A percentile compares a stretch with the other conserved stretches of the same genome.
These are phyloP conservation scores for Agrilus biguttatus DNA, from an alignment of 2,888 invertebrate genomes.

Conservation along the genomic window DNA sequence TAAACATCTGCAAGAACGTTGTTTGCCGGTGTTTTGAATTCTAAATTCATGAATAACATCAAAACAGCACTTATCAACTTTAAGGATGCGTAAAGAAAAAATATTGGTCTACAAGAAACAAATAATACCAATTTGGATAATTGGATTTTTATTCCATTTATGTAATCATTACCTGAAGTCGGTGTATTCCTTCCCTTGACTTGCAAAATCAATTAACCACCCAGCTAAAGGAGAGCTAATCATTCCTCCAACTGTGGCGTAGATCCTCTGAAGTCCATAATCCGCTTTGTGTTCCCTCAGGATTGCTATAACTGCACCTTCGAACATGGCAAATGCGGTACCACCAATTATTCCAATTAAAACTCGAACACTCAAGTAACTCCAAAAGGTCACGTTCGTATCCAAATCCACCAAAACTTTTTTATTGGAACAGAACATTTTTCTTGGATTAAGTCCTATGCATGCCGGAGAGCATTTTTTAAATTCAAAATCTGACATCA, in stretches of 20 bases:
- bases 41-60: slow-evolving; percentile 57
- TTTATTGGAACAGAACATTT: slow-evolving; percentile 42
- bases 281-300: slow-evolving; percentile 61
- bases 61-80: slow-evolving; percentile 51
- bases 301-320: slow-evolving; percentile 65
- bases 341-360: slow-evolving; percentile 55
- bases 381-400: slow-evolving; percentile 55
- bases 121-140: background rate
- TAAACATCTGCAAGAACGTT: slow-evolving; percentile 56
- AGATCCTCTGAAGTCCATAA: slow-evolving; percentile 62
- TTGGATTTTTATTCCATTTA: background rate
- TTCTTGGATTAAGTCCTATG: slow-evolving; percentile 40
- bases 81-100: slow-evolving; percentile 57
- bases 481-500: no score
- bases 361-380: slow-evolving; percentile 48
- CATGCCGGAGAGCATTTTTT: slow-evolving; percentile 42
- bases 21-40: slow-evolving; percentile 60
- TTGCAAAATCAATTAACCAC: slow-evolving; percentile 58
- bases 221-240: slow-evolving; percentile 67
- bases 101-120: slow-evolving; percentile 46
- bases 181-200: slow-evolving; percentile 50
- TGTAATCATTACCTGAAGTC: slow-evolving; percentile 47
- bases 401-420: slow-evolving; percentile 46
- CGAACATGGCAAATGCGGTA: slow-evolving; percentile 67
- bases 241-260: slow-evolving; percentile 64